phyloP scores from a whole-genome alignment of 2,113 vertebrate genomes.

The Grantiella picta region DNA sequence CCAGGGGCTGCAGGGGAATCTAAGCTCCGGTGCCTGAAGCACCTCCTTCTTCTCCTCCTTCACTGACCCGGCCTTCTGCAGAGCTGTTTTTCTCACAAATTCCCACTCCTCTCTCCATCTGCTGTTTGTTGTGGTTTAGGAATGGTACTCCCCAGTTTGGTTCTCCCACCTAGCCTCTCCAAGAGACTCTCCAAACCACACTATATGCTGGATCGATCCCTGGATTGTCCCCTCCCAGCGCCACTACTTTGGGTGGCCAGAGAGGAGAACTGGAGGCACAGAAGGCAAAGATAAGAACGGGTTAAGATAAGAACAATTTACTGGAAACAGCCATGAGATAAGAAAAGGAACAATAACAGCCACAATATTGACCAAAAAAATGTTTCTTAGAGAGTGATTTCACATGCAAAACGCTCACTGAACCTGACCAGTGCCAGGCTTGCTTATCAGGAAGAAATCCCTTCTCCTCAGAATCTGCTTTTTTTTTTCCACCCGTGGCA shows the following conservation, averaged over 20 bases:
- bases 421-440: not conserved
- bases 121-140: not conserved
- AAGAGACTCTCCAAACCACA: not conserved
- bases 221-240: not conserved
- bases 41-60: not conserved
- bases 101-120: not conserved
- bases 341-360: not conserved
- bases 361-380: not conserved
- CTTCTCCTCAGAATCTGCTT: not conserved
- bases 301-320: not conserved
- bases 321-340: not conserved
- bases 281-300: not conserved
- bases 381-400: not conserved
- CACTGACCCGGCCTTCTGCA: not conserved
- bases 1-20: not conserved
- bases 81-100: not conserved
- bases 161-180: not conserved
- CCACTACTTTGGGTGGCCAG: not conserved
- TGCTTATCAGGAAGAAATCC: not conserved
- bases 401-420: not conserved
- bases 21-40: not conserved
- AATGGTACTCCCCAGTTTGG: not conserved
- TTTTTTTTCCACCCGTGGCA: rapidly evolving
- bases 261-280: not conserved
- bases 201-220: rapidly evolving